Evolutionary conservation across 2,888 invertebrate species (phyloP), one percentile per base, ranked within the genome.

Genomic region (Hedya salicella): DNA sequence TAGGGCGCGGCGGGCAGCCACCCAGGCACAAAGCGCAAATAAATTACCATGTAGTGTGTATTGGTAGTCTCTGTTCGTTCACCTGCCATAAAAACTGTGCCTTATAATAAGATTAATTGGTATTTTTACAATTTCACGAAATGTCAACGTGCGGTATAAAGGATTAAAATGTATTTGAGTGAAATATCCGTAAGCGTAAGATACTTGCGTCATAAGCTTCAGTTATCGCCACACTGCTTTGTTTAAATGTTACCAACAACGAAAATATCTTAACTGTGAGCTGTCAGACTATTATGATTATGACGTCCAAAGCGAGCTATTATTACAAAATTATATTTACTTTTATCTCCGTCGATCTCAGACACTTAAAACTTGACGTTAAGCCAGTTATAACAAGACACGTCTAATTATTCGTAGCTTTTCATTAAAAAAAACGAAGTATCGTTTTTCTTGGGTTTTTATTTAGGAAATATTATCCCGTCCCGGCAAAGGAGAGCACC

Each of bases 41-140:
- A 88, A 87, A 88, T 88, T 85, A 83, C 78, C 75, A 77, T 74
- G 71, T 75, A 73, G n/a, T n/a, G n/a, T n/a, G n/a, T n/a, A n/a
- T n/a, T n/a, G 71, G 78, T 78, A 80, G 83, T 78, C 76, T 78
- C 75, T 75, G 82, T 79, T 78, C 83, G 73, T 87, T 88, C 85
- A 86, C 86, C 87, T 84, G 81, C 77, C 76, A 73, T 79, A 75
- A 77, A 77, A 75, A 72, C 77, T 74, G 68, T 74, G 71, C 71
- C 73, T 70, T 69, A n/a, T 71, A 71, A 70, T 63, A 72, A 74
- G 69, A 76, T 69, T 71, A 73, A 79, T 79, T 77, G 73, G 5
- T 14, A 21, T 50, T 49, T 63, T 46, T 16, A 39, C 21, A 36
- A 16, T 9, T 71, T 73, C 71, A 71, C 66, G 64, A 64, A 16